Evolutionary conservation across 2,797 vertebrate genomes (phyloP).

Genomic region (Oreonectes daqikongensis): DNA sequence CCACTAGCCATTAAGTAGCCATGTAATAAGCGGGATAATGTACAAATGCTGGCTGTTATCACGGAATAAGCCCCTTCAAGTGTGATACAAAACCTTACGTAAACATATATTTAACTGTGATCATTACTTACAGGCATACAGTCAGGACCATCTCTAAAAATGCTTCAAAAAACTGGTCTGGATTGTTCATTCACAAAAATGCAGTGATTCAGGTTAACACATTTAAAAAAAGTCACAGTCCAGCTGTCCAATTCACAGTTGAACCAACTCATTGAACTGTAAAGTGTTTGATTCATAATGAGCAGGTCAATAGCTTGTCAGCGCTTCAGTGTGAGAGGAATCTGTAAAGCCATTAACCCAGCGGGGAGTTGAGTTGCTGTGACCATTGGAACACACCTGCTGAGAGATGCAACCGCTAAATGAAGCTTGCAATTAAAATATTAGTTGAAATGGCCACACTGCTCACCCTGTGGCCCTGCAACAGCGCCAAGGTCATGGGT

Average conservation of each 20-base stretch:
- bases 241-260: not conserved
- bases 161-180: too few relatives aligned
- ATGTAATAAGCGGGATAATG: too few relatives aligned
- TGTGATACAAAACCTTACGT: too few relatives aligned
- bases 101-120: too few relatives aligned
- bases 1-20: too few relatives aligned
- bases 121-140: too few relatives aligned
- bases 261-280: not conserved
- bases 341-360: not conserved
- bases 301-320: constrained; percentile 2
- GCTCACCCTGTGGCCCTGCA: not conserved
- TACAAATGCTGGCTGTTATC: too few relatives aligned
- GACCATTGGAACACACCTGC: not conserved
- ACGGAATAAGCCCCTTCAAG: too few relatives aligned
- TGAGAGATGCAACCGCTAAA: not conserved
- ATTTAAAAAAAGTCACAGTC: too few relatives aligned
- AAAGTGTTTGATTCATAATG: not conserved
- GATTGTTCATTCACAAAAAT: not conserved
- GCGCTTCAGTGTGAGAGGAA: not conserved
- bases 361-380: not conserved
- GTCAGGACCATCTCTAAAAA: too few relatives aligned
- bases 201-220: not conserved
- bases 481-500: not conserved
- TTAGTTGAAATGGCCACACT: not conserved
- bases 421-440: not conserved